Evolutionary conservation across 2,888 invertebrate genomes (phyloP).

Genomic region (Oxystoma pomonae): DNA sequence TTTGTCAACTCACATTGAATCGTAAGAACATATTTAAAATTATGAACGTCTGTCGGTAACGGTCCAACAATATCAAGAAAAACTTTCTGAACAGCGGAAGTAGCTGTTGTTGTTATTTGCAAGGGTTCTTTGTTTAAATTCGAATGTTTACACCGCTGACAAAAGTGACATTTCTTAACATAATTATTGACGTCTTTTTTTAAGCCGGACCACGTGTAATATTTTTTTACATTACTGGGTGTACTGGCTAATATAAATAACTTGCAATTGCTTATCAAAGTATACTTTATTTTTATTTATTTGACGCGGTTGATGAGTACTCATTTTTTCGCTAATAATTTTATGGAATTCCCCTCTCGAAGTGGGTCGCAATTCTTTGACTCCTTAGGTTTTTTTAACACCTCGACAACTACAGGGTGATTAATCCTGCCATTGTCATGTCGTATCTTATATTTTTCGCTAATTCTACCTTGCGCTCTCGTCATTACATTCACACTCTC

Average conservation of each 20-base stretch:
- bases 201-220: too few species aligned
- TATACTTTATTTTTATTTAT: too few species aligned
- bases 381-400: background rate
- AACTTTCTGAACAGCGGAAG: slow-evolving; percentile 23
- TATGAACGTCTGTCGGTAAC: slow-evolving; percentile 3
- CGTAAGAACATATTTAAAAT: slow-evolving; percentile 8
- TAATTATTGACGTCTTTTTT: too few species aligned
- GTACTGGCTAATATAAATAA: too few species aligned
- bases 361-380: background rate
- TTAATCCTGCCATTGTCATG: background rate
- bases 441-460: background rate
- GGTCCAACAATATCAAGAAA: too few species aligned
- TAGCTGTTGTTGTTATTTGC: slow-evolving; percentile 24
- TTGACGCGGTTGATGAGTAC: too few species aligned
- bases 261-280: too few species aligned
- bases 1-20: too few species aligned
- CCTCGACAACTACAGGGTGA: background rate
- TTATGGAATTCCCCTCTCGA: background rate
- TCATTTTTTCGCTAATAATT: background rate
- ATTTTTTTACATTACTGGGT: too few species aligned
- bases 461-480: background rate
- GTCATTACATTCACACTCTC: background rate
- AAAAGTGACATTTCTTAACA: too few species aligned
- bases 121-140: too few species aligned
- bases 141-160: too few species aligned